Base-by-base conservation (phyloP, 1,140 invertebrate species). In the Carcinoscorpius rotundicauda region DNA sequence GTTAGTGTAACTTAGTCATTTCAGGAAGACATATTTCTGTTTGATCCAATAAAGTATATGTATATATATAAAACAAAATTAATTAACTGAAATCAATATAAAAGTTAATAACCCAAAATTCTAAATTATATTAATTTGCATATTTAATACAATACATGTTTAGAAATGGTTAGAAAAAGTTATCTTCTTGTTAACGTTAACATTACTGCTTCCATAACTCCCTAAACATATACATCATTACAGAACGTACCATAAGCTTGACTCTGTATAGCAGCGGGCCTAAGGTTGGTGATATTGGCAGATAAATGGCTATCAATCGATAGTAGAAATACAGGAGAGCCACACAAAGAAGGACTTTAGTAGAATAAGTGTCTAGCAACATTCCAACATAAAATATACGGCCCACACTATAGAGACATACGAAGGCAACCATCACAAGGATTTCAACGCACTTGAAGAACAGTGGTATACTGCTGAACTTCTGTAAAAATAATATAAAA, bases 231-330 rank as follows among this genome's bases (percentile, higher is more conserved):
- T 29, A 29, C 29, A 29, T 29, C 29, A 29, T 2, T 29, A 29
- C 29, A 29, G 29, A 51, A 68, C 71, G 65, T 62, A 78, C 76
- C 78, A 78, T 78, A 63, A 73, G 67, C 52, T 72, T 75, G 51
- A 78, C 75, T 53, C 75, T 71, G 61, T 78, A 74, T 0, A 79
- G 64, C 68, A 78, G 75, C 5, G 76, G 77, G 61, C 77, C 78
- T 3, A 79, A 69, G 0, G 75, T 78, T 4, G 75, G 75, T 62
- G 75, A 77, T 52, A 78, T 77, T 5, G 77, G 77, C 4, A 79
- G 68, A 69, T 76, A 76, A 48, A 76, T 72, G 29, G 70, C 73
- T 53, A 78, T 70, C 5, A 76, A 67, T 11, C 78, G 69, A 64
- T 75, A 78, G 68, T 76, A 78, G 68, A 77, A 78, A 68, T 76